Percentiles rank a stretch among this genome's conserved stretches.
These are phyloP conservation scores for Tauraco hartlaubi DNA, from an alignment of 2,797 vertebrate species.

Conservation along the genomic window DNA sequence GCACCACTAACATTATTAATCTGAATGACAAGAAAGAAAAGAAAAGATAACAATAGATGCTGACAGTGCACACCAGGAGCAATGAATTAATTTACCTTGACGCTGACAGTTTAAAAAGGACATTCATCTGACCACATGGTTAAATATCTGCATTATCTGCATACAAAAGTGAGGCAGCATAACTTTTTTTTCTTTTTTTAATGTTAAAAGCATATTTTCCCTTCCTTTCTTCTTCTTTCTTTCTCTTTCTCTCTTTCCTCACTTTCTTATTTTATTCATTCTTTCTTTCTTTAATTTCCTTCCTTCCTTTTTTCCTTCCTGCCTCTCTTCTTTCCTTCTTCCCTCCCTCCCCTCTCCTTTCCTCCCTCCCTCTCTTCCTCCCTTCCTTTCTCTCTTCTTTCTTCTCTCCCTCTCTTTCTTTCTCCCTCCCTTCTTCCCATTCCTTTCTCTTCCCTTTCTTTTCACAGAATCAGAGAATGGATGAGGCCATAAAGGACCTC, in stretches of 20 bases:
- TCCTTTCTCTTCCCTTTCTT: not conserved
- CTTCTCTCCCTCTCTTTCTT: rapidly evolving
- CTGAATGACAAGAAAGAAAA: conserved; percentile 64
- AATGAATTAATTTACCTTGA: conserved; percentile 72
- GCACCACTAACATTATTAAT: conserved; percentile 71
- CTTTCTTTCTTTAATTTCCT: too few relatives aligned
- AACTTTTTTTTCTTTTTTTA: not conserved
- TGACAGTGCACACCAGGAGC: conserved; percentile 40
- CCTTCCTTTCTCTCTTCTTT: too few relatives aligned
- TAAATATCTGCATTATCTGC: not conserved
- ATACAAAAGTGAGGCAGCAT: not conserved
- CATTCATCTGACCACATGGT: conserved; percentile 33
- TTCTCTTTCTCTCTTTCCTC: too few relatives aligned
- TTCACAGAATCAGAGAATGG: not conserved
- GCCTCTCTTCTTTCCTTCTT: rapidly evolving
- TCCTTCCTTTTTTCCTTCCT: too few relatives aligned
- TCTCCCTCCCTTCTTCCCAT: rapidly evolving
- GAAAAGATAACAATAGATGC: conserved; percentile 58
- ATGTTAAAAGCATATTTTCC: not conserved
- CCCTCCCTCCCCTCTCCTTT: not conserved
- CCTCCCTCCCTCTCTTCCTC: too few relatives aligned
- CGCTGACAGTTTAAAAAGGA: conserved; percentile 60
- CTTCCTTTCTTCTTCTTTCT: too few relatives aligned
- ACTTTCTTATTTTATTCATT: not conserved
- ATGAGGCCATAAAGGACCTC: not conserved